Evolutionary conservation across 2,797 vertebrate species (phyloP).

Genomic region (Rousettus madagascariensis): DNA sequence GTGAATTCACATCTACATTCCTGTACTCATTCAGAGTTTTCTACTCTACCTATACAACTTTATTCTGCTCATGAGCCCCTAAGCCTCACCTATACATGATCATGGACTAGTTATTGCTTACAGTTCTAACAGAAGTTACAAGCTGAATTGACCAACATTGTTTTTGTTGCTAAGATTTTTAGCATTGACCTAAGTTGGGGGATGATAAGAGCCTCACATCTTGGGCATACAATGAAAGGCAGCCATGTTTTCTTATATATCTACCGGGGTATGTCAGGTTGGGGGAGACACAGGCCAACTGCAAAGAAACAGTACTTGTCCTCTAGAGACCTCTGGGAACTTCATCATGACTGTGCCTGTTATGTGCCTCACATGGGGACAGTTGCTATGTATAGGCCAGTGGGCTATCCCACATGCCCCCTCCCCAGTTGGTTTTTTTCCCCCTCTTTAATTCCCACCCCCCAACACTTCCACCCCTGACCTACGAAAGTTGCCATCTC

Average conservation of each 20-base stretch:
- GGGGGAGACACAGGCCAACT: background rate
- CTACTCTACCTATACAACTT: background rate
- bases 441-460: too few species aligned
- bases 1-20: conserved; percentile 11
- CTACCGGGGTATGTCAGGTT: background rate
- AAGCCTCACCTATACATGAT: background rate
- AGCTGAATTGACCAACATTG: background rate
- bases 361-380: background rate
- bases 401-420: background rate
- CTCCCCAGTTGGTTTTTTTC: background rate
- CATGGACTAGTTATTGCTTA: conserved; percentile 7
- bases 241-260: background rate
- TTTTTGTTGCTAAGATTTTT: conserved; percentile 30
- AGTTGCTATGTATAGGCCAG: background rate
- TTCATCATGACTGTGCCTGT: background rate
- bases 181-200: background rate
- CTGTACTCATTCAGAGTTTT: background rate
- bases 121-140: conserved; percentile 29
- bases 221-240: background rate
- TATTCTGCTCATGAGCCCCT: background rate
- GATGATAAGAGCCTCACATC: background rate
- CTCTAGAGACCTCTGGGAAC: background rate
- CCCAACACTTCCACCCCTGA: too few species aligned
- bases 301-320: background rate
- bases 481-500: too few species aligned